Evolutionary conservation across 2,113 vertebrate genomes (phyloP), one percentile per base, ranked within the genome.

Genomic region (Misgurnus mizolepis): DNA sequence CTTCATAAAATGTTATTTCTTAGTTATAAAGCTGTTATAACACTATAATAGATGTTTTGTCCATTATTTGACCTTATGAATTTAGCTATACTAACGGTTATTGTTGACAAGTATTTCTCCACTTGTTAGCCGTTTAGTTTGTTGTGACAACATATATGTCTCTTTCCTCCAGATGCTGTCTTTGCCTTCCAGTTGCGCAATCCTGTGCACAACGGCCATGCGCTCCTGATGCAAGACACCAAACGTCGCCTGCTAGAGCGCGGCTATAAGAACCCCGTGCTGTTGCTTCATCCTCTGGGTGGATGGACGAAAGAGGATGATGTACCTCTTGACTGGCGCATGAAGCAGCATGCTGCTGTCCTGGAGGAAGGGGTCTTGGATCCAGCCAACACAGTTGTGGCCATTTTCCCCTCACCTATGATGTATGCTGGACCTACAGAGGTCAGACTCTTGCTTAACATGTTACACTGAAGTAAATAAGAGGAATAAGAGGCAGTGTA

Each of bases 271-370:
- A 93, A 94, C 73, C 98, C 98, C 0, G 95, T 99, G 22, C 95
- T 99, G 3, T 90, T 99, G 7, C 91, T 99, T 40, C 98, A 99
- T 84, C 98, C 98, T 0, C 92, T 99, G 1, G 98, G 98, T 0
- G 98, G 98, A 10, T 99, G 98, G 98, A 99, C 97, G 89, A 99
- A 99, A 86, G 97, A 99, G 0, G 97, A 99, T 0, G 98, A 99
- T 0, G 97, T 99, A 15, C 97, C 97, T 0, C 93, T 99, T 86
- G 94, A 93, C 2, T 98, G 97, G 97, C 89, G 98, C 78, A 98
- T 99, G 96, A 96, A 92, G 86, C 98, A 99, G 88, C 98, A 99
- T 0, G 88, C 94, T 0, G 97, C 97, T 0, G 96, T 99, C 70
- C 89, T 99, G 1, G 96, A 98, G 66, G 97, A 98, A 73, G 94